Evolutionary conservation across 1,140 invertebrate genomes (phyloP), one percentile per base, ranked within the genome.

Genomic region (Acyrthosiphon pisum): DNA sequence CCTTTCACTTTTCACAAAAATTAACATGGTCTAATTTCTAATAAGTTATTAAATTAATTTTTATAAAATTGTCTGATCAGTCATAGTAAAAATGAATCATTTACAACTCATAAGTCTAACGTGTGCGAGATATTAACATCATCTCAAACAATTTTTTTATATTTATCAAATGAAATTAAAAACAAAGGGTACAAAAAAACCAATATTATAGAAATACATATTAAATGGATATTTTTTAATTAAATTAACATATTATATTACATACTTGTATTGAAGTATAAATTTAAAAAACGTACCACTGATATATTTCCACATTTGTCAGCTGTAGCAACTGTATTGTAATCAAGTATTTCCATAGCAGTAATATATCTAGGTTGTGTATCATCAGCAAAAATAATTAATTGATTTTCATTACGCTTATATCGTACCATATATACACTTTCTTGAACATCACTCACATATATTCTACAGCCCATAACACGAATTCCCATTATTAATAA

Each of bases 281-380:
- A 3, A 98, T 98, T 95, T 4, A 41, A 41, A 41, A 41, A 41
- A 95, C 96, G 96, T 95, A 99, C 97, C 94, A 99, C 96, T 93
- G 97, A 97, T 94, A 99, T 96, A 95, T 99, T 99, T n/a, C 99
- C 99, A 96, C 99, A 99, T 95, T 99, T 99, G 95, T 99, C 99
- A 7, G 98, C 98, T 60, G 98, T 97, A 0, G 99, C 99, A 44
- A 99, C 97, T 7, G 99, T 99, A 94, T 99, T 98, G 94, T 99
- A 99, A 96, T 99, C 99, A 30, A 99, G 95, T n/a, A 99, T 96
- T 94, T 97, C 97, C 0, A 98, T 98, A 53, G 97, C 97, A 0
- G 99, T 99, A 4, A 99, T 97, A 98, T 98, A 99, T 90, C 99
- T 96, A 0, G 99, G 99, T 96, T 98, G 98, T 0, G 98, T 99